phyloP scores from a whole-genome alignment of 2,888 invertebrate species.

The Apamea monoglypha region DNA sequence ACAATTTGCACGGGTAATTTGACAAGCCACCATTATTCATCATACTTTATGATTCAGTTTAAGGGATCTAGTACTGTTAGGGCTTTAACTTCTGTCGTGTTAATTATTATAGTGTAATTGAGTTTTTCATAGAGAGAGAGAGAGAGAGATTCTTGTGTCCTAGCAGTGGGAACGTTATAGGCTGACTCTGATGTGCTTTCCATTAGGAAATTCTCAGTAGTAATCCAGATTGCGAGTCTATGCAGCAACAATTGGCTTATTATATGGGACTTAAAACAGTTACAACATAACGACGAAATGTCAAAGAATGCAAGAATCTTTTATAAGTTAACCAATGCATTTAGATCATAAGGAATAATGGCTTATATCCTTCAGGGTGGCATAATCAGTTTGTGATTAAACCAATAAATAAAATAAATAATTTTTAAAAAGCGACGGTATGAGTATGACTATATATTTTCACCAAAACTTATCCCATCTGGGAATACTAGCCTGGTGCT shows the following conservation, averaged over 20 bases:
- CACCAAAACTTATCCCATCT: not conserved
- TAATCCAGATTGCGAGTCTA: not conserved
- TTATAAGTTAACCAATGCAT: too few relatives aligned
- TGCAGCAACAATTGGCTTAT: not conserved
- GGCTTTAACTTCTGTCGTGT: too few relatives aligned
- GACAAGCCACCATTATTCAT: conserved; percentile 17
- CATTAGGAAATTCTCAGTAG: not conserved
- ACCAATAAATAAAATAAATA: too few relatives aligned
- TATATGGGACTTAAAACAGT: too few relatives aligned
- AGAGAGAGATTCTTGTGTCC: too few relatives aligned
- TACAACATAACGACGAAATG: not conserved
- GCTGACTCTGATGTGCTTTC: not conserved
- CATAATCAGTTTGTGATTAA: too few relatives aligned
- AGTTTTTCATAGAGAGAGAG: too few relatives aligned
- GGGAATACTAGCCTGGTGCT: not conserved
- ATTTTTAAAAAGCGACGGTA: too few relatives aligned
- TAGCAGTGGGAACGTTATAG: too few relatives aligned
- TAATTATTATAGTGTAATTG: too few relatives aligned
- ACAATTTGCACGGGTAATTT: conserved; percentile 39
- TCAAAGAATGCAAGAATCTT: not conserved
- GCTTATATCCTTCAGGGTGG: too few relatives aligned
- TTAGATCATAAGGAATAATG: too few relatives aligned
- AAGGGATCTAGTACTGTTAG: not conserved
- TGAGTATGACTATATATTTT: not conserved
- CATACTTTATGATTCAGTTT: conserved; percentile 7